Evolutionary conservation across 1,140 invertebrate species (phyloP), one percentile per base, ranked within the genome.

Genomic region (Paraescarpia echinospica): DNA sequence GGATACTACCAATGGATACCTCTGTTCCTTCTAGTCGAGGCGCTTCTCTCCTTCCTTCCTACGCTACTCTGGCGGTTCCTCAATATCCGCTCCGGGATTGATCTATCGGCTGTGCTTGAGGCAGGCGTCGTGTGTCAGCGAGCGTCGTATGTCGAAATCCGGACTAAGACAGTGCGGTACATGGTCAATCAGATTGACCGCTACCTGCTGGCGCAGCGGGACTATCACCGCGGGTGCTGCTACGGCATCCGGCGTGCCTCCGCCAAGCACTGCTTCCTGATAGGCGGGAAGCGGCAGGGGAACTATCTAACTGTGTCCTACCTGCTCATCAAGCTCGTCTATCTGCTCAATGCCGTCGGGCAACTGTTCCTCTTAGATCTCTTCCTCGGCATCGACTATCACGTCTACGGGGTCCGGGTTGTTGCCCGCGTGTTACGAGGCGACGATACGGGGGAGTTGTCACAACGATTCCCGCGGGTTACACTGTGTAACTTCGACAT

Each of bases 401-500:
- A 96, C 93, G 89, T 96, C 12, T 96, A 96, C 94, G 96, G 96
- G 91, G 96, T 96, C 93, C 96, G 96, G 94, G 96, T 97, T 27
- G 92, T 97, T n/a, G 95, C 95, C 92, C 96, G 96, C 92, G 94
- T 97, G 35, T 94, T 96, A 27, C 94, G 95, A 33, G 96, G 96
- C 9, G 94, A 95, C 31, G 95, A 96, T 92, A 96, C 96, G 96
- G 94, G 94, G 1, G 95, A 94, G 93, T 94, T 94, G 91, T 96
- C 95, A 91, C 95, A 94, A 93, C 94, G 96, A 27, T 97, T 97
- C 94, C 96, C 96, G 8, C 94, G 96, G 59, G 96, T 97, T 22
- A 97, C 96, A 22, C 95, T 97, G 93, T 97, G 96, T 95, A 96
- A 97, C 94, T 97, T 97, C 94, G 95, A 96, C 92, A 96, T 97